These are phyloP conservation scores for Gambusia holbrooki DNA, from an alignment of 2,113 vertebrate genomes.

Conservation along the genomic window DNA sequence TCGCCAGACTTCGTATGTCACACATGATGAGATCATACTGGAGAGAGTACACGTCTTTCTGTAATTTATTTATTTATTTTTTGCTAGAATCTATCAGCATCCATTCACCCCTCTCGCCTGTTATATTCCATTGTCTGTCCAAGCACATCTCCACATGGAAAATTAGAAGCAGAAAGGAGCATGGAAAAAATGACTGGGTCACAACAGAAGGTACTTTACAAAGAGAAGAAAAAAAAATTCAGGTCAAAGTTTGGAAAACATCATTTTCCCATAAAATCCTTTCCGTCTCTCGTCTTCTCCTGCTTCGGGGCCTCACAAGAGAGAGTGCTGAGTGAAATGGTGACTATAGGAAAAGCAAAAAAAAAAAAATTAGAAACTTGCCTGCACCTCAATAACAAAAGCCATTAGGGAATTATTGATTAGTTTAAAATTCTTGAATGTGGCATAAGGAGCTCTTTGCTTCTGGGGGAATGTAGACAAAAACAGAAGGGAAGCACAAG, in stretches of 20 bases:
- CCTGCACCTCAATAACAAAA: conserved; percentile 29
- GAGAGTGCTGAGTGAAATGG: conserved; percentile 30
- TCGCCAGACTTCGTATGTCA: conserved; percentile 53
- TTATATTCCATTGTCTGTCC: conserved; percentile 62
- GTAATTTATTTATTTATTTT: conserved; percentile 43
- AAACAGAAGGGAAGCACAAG: not conserved
- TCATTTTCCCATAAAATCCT: conserved; percentile 7
- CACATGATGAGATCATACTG: conserved; percentile 54
- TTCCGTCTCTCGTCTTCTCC: conserved; percentile 24
- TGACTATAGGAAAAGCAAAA: conserved; percentile 16
- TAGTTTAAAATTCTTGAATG: conserved; percentile 7
- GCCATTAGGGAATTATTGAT: conserved; percentile 21
- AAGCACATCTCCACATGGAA: conserved; percentile 62
- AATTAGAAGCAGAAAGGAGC: conserved; percentile 49
- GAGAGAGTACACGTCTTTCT: conserved; percentile 36
- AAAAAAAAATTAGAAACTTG: conserved; percentile 3
- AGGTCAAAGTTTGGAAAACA: conserved; percentile 34
- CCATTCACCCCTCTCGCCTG: conserved; percentile 54
- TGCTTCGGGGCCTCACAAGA: not conserved
- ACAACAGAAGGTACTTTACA: conserved; percentile 56
- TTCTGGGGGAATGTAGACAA: not conserved
- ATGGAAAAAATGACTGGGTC: conserved; percentile 65
- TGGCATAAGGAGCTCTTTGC: conserved; percentile 4
- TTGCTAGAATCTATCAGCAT: conserved; percentile 48
- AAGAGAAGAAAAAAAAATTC: conserved; percentile 16